Conservation (phyloP, 2,113 vertebrate species). For the Hemiscyllium ocellatum region DNA sequence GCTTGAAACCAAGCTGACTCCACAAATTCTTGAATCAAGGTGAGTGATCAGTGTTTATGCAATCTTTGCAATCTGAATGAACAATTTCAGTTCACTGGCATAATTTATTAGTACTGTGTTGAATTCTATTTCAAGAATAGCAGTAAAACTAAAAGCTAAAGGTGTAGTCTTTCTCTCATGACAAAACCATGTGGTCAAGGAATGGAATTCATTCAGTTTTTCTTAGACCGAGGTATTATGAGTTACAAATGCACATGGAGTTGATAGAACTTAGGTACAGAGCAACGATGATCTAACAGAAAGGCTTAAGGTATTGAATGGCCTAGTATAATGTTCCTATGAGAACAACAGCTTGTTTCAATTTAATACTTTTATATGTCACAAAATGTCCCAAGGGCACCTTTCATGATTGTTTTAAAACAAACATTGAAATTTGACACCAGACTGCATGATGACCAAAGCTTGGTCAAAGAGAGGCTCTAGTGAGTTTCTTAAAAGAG, state of each 20-base stretch:
- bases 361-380: background rate
- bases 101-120: background rate
- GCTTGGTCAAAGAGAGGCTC: no score
- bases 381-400: background rate
- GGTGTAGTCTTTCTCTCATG: background rate
- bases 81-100: background rate
- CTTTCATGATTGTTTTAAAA: background rate
- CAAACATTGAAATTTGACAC: no score
- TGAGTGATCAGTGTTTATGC: background rate
- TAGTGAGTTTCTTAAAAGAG: no score
- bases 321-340: background rate
- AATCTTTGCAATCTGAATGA: background rate
- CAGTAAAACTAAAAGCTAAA: background rate
- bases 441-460: no score
- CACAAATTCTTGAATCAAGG: background rate
- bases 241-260: background rate
- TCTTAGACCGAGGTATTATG: background rate
- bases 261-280: background rate
- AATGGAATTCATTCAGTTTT: background rate
- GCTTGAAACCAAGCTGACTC: background rate
- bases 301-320: background rate
- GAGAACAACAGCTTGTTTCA: background rate
- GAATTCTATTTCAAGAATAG: background rate
- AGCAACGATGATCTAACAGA: background rate
- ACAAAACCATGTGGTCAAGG: background rate